Conservation (phyloP, 2,797 vertebrate genomes). For the Scyliorhinus canicula region DNA sequence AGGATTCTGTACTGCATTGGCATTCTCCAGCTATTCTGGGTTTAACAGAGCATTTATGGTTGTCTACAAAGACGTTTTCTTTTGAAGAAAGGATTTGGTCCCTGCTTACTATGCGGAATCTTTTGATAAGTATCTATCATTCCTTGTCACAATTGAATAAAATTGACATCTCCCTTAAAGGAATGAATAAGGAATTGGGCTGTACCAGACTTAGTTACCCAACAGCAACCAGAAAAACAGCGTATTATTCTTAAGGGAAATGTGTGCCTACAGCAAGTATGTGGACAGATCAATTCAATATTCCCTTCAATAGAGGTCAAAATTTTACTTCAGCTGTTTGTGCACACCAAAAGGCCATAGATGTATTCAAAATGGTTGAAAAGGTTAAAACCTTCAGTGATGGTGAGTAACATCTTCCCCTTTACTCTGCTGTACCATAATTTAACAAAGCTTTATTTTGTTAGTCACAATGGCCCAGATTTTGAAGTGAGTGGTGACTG, state of each 20-base stretch:
- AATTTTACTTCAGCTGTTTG: neutral
- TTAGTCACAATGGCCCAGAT: too few relatives aligned
- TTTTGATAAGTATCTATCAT: neutral
- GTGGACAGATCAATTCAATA: neutral
- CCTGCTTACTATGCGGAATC: neutral
- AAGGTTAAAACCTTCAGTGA: neutral
- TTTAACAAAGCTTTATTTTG: neutral
- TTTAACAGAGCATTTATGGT: neutral
- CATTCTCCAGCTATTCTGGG: neutral
- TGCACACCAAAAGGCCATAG: neutral
- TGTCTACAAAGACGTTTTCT: neutral
- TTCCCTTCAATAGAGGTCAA: neutral
- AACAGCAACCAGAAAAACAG: neutral
- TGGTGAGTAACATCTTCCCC: neutral
- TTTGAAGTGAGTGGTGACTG: too few relatives aligned
- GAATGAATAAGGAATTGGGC: neutral
- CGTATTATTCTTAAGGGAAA: neutral
- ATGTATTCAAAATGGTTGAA: neutral
- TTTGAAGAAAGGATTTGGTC: neutral
- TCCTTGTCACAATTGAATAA: conserved; percentile 1
- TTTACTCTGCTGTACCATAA: neutral
- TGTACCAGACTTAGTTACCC: neutral
- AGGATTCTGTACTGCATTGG: neutral
- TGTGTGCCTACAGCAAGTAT: neutral
- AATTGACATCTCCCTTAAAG: neutral